A percentile compares a stretch with the other conserved stretches of the same genome.
phyloP scores from a whole-genome alignment of 2,113 vertebrate genomes.

The Dromas ardeola region DNA sequence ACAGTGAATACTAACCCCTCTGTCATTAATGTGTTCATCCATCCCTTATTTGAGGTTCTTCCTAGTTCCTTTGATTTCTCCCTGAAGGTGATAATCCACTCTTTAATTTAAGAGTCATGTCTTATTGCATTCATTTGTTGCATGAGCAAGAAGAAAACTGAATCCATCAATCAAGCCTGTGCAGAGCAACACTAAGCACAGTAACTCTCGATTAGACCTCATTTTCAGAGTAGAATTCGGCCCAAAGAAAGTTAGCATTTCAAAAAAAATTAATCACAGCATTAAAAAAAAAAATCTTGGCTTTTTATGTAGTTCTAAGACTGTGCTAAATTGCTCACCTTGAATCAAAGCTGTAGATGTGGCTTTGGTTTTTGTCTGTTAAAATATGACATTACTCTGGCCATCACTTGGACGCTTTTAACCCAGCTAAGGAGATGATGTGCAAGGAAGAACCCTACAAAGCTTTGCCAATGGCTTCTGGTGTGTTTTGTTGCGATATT shows the following conservation, averaged over 20 bases:
- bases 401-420: background rate
- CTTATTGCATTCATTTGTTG: background rate
- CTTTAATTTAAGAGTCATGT: background rate
- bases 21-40: background rate
- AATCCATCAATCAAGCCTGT: background rate
- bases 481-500: background rate
- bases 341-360: background rate
- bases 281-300: background rate
- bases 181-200: background rate
- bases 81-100: background rate
- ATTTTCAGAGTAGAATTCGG: background rate
- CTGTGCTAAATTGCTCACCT: background rate
- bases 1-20: background rate
- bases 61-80: background rate
- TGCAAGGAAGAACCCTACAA: background rate
- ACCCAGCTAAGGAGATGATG: background rate
- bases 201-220: background rate
- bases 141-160: background rate
- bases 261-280: background rate
- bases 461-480: background rate
- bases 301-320: background rate
- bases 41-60: background rate
- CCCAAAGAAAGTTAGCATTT: background rate
- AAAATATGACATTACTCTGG: rapidly evolving
- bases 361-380: background rate